These are phyloP conservation scores for Tretioscincus oriximinensis DNA, from an alignment of 2,113 vertebrate species.

Conservation along the genomic window DNA sequence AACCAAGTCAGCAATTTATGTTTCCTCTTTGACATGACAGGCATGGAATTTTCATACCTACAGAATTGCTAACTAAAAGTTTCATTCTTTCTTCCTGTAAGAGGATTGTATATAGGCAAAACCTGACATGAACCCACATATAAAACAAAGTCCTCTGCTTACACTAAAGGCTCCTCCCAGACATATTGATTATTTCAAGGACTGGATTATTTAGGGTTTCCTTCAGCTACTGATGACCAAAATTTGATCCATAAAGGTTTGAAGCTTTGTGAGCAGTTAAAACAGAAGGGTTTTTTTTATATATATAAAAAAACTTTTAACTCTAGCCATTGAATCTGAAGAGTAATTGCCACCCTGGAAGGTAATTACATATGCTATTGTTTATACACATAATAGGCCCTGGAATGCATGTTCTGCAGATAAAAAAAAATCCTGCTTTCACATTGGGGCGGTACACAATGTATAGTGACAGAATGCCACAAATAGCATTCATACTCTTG, in stretches of 20 bases:
- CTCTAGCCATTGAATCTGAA: slow-evolving; percentile 69
- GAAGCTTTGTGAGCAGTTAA: slow-evolving; percentile 50
- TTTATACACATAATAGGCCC: slow-evolving; percentile 77
- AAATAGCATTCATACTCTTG: slow-evolving; percentile 64
- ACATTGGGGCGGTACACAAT: slow-evolving; percentile 64
- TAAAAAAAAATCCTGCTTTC: slow-evolving; percentile 59
- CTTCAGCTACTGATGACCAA: slow-evolving; percentile 69
- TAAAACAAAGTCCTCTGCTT: slow-evolving; percentile 59
- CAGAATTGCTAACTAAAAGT: slow-evolving; percentile 61
- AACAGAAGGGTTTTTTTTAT: background rate
- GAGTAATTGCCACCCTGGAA: slow-evolving; percentile 76
- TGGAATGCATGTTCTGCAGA: slow-evolving; percentile 68
- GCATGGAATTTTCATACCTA: slow-evolving; percentile 65
- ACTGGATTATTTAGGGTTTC: slow-evolving; percentile 64
- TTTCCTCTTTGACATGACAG: slow-evolving; percentile 62
- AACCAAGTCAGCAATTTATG: slow-evolving; percentile 46
- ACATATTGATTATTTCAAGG: slow-evolving; percentile 62
- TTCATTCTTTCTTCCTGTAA: slow-evolving; percentile 31
- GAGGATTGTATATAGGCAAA: slow-evolving; percentile 63
- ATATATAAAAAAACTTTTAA: slow-evolving; percentile 48
- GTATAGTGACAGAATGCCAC: slow-evolving; percentile 70
- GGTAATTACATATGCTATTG: slow-evolving; percentile 79
- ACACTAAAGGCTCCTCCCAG: slow-evolving; percentile 40
- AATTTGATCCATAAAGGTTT: slow-evolving; percentile 69
- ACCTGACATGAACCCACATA: slow-evolving; percentile 64